phyloP scores from a whole-genome alignment of 2,888 invertebrate species.

The Zonitis immaculata region DNA sequence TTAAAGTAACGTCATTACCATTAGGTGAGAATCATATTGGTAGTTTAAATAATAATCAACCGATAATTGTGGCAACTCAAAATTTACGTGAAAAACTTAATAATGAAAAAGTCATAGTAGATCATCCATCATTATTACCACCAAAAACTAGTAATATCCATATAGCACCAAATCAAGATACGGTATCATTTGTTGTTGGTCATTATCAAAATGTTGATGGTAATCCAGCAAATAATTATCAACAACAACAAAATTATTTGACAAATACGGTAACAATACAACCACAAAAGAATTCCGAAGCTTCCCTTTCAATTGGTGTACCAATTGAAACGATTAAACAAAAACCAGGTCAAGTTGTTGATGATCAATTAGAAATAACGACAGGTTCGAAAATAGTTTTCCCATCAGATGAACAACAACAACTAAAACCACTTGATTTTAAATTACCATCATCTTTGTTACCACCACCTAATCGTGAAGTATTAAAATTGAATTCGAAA shows the following conservation, averaged over 20 bases:
- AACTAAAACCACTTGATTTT: constrained; percentile 16
- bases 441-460: constrained; percentile 25
- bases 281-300: constrained; percentile 44
- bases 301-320: constrained; percentile 45
- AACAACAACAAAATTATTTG: background rate
- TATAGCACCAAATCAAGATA: constrained; percentile 60
- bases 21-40: constrained; percentile 45
- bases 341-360: constrained; percentile 46
- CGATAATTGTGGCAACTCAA: constrained; percentile 45
- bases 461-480: constrained; percentile 35
- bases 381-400: constrained; percentile 42
- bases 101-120: constrained; percentile 42
- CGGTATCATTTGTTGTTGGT: constrained; percentile 61
- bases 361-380: constrained; percentile 39
- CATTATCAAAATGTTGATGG: constrained; percentile 57
- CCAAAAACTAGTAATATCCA: constrained; percentile 61
- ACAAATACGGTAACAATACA: constrained; percentile 42
- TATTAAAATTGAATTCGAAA: constrained; percentile 44
- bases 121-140: constrained; percentile 31
- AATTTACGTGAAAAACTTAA: constrained; percentile 45
- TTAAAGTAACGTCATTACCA: constrained; percentile 46
- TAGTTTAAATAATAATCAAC: constrained; percentile 30
- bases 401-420: constrained; percentile 37
- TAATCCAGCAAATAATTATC: constrained; percentile 15
- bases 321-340: constrained; percentile 40